Evolutionary conservation across 2,113 vertebrate genomes (phyloP), one percentile per base, ranked within the genome.

Genomic region (Beaufortia kweichowensis): DNA sequence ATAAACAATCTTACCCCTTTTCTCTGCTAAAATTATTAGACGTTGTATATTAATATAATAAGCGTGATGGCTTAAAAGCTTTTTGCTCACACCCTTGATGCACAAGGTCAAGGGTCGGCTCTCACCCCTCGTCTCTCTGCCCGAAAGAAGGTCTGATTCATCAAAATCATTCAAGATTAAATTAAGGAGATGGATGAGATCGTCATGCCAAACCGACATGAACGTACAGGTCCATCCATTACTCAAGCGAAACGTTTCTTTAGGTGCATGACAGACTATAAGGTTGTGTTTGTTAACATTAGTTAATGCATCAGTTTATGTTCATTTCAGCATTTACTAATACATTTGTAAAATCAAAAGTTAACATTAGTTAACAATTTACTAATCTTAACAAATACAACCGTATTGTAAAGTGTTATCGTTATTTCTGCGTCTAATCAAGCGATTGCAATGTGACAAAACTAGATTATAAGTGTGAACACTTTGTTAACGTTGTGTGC

Each of bases 121-220:
- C 77, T 15, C 82, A 69, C 62, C 81, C 71, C 66, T 39, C 81
- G 65, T 35, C 68, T 62, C 81, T 62, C 75, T 71, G 53, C 48
- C 86, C 86, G 78, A 83, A 82, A 87, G 86, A 84, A 89, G 85
- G 83, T 83, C 76, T 23, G 76, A 79, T 84, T 84, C 86, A 80
- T 79, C 84, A 84, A 86, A 83, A 89, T 91, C 88, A 73, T 74
- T 88, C 79, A 82, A 88, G 90, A 90, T 90, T 86, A 84, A 90
- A 88, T 91, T 84, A 83, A 82, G 46, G 33, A 85, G 88, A 84
- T 81, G 86, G 84, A 88, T 82, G 83, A 87, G 77, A 82, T 79
- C 65, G 48, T 14, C 14, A 66, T 65, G 67, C 67, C 28, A 29
- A 57, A 53, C 81, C 81, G 85, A 74, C 83, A 74, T 80, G 76